Conservation (phyloP, 2,888 invertebrate species). For the Anoncus sp. region DNA sequence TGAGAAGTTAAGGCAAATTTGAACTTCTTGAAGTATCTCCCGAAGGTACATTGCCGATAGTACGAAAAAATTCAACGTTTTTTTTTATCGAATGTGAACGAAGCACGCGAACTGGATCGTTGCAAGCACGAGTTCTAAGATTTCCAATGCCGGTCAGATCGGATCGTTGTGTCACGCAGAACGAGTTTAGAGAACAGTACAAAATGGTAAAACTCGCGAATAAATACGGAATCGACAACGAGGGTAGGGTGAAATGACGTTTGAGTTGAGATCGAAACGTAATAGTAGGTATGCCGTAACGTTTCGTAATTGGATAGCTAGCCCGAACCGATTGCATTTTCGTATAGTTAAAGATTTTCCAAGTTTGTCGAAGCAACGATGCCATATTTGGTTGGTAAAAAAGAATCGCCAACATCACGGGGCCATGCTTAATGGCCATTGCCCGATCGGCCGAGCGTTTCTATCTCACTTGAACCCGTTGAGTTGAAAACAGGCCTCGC, state of each 20-base stretch:
- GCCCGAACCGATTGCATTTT: slow-evolving; percentile 75
- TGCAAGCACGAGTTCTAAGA: slow-evolving; percentile 2
- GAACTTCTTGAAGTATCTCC: slow-evolving; percentile 23
- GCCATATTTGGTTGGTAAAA: slow-evolving; percentile 78
- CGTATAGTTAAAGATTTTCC: slow-evolving; percentile 69
- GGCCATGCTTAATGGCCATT: slow-evolving; percentile 65
- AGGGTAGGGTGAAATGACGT: slow-evolving; percentile 19
- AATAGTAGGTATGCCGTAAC: slow-evolving; percentile 72
- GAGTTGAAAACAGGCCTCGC: slow-evolving; percentile 28
- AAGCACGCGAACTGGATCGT: slow-evolving; percentile 14
- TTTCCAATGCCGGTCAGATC: slow-evolving; percentile 37
- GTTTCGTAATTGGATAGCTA: slow-evolving; percentile 80
- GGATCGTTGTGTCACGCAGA: slow-evolving; percentile 37
- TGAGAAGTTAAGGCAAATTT: slow-evolving; percentile 37
- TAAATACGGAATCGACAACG: neutral
- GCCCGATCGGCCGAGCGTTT: slow-evolving; percentile 53
- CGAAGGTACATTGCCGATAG: slow-evolving; percentile 34
- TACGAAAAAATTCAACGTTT: slow-evolving; percentile 3
- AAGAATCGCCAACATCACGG: slow-evolving; percentile 39
- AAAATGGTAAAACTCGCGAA: slow-evolving; percentile 35
- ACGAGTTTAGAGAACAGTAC: slow-evolving; percentile 36
- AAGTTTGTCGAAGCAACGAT: slow-evolving; percentile 52
- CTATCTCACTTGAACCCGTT: slow-evolving; percentile 57
- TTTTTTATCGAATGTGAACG: slow-evolving; percentile 34
- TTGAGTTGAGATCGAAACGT: slow-evolving; percentile 26